Conservation (phyloP, 2,888 invertebrate species). For the Anagyrus pseudococci region DNA sequence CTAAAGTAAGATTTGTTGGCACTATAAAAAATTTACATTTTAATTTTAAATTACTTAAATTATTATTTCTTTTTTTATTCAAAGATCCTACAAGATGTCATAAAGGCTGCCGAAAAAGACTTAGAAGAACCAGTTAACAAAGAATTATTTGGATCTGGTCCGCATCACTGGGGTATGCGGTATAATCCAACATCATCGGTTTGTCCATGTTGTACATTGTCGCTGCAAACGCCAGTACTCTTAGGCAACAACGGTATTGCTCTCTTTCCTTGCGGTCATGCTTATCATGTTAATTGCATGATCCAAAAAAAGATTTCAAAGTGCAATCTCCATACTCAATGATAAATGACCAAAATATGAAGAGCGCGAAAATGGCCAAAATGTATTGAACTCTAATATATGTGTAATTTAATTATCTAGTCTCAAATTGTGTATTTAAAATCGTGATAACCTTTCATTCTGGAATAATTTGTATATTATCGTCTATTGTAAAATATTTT, state of each 20-base stretch:
- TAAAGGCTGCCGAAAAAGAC: constrained; percentile 45
- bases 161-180: constrained; percentile 66
- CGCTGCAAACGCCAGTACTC: constrained; percentile 67
- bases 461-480: neutral
- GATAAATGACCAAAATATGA: neutral
- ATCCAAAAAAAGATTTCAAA: constrained; percentile 64
- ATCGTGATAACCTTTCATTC: neutral
- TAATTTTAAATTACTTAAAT: neutral
- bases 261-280: constrained; percentile 70
- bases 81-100: constrained; percentile 28
- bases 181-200: constrained; percentile 50
- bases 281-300: constrained; percentile 70
- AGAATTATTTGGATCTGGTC: constrained; percentile 53
- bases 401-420: neutral
- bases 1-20: constrained; percentile 46
- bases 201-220: constrained; percentile 68
- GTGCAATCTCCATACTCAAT: constrained; percentile 56
- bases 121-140: constrained; percentile 49
- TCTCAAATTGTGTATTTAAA: neutral
- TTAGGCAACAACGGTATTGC: constrained; percentile 70
- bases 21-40: neutral
- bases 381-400: neutral
- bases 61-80: constrained; percentile 1
- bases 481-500: constrained; percentile 12
- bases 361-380: neutral